Percentiles rank a stretch among this genome's conserved stretches.
Evolutionary conservation across 2,888 invertebrate genomes (phyloP).

Genomic region (Sthenelais limicola): DNA sequence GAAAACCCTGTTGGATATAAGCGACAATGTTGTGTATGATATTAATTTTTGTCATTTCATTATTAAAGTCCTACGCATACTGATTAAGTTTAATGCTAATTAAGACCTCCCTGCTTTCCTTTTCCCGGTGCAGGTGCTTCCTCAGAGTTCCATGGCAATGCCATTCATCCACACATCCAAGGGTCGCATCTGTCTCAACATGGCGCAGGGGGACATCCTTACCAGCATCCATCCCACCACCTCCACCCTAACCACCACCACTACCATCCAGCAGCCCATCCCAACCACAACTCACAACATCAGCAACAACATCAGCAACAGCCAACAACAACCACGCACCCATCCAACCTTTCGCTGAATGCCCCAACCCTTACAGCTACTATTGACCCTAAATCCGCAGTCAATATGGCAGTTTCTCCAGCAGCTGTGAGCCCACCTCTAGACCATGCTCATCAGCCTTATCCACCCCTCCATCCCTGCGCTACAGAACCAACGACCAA

Average conservation of each 20-base stretch:
- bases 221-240: not conserved
- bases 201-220: not conserved
- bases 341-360: not conserved
- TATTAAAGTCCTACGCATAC: too few species aligned
- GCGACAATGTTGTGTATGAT: too few species aligned
- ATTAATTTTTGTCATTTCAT: too few species aligned
- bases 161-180: slow-evolving; percentile 39
- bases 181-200: not conserved
- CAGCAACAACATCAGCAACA: not conserved
- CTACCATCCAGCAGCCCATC: slow-evolving; percentile 16
- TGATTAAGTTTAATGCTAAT: too few species aligned
- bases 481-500: slow-evolving; percentile 41
- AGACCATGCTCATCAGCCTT: slow-evolving; percentile 34
- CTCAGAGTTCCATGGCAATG: slow-evolving; percentile 34
- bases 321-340: slow-evolving; percentile 11
- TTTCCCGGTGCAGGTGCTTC: slow-evolving; percentile 36
- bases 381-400: not conserved
- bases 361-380: not conserved
- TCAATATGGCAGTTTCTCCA: slow-evolving; percentile 6
- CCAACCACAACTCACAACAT: slow-evolving; percentile 17
- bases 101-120: not conserved
- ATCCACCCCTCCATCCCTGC: slow-evolving; percentile 42
- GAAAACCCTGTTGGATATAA: too few species aligned
- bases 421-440: slow-evolving; percentile 26
- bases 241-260: slow-evolving; percentile 5